Evolutionary conservation across 2,888 invertebrate species (phyloP).

Genomic region (Abrostola tripartita): DNA sequence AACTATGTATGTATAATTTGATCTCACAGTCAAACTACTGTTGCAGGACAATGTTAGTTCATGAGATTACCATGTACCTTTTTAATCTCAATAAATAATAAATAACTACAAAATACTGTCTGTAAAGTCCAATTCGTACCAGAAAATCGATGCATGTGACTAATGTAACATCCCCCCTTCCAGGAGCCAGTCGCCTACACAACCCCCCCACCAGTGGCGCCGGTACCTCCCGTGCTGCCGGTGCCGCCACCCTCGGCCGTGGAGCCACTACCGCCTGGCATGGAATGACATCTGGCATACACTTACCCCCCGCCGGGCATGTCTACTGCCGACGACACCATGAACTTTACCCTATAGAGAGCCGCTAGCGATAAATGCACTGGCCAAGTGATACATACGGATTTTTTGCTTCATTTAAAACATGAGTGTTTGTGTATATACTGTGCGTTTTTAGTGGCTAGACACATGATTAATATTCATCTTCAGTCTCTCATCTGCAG

Average conservation of each 20-base stretch:
- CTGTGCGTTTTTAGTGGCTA: no score
- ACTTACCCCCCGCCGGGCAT: background rate
- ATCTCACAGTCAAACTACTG: no score
- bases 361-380: constrained; percentile 12
- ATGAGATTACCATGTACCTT: no score
- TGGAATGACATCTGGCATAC: constrained; percentile 70
- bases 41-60: no score
- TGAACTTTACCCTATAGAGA: constrained; percentile 32
- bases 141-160: background rate
- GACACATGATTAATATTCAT: no score
- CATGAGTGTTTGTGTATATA: no score
- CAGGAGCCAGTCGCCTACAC: constrained; percentile 53
- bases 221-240: constrained; percentile 40
- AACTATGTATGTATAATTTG: no score
- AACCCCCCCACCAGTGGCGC: constrained; percentile 47
- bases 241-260: constrained; percentile 61
- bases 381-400: background rate
- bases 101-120: no score
- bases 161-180: constrained; percentile 23
- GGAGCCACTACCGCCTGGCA: constrained; percentile 81
- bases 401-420: no score
- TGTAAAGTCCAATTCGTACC: no score
- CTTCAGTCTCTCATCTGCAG: no score
- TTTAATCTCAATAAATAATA: no score
- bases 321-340: background rate